Percentiles rank a stretch among this genome's conserved stretches.
Evolutionary conservation across 2,797 vertebrate genomes (phyloP).

Genomic region (Octomys mimax): DNA sequence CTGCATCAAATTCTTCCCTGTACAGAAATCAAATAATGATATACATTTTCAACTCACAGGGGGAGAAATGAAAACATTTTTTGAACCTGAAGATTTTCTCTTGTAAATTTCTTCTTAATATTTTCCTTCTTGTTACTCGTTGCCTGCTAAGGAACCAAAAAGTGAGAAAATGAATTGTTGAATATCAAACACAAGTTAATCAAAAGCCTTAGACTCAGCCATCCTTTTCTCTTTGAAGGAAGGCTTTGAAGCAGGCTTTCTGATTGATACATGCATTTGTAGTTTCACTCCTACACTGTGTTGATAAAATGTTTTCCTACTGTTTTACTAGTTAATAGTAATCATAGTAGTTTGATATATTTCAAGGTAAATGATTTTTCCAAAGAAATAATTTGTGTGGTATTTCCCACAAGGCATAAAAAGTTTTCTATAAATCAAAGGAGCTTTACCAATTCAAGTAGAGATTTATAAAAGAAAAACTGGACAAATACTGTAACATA

Average conservation of each 20-base stretch:
- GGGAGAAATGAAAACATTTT: neutral
- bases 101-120: neutral
- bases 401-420: neutral
- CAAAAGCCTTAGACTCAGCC: neutral
- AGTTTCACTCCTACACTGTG: neutral
- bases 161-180: constrained; percentile 25
- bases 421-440: constrained; percentile 24
- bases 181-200: neutral
- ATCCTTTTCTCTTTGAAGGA: neutral
- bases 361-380: neutral
- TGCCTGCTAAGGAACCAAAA: neutral
- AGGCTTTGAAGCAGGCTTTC: constrained; percentile 12
- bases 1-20: neutral
- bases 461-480: constrained; percentile 9
- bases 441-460: neutral
- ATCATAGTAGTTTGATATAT: constrained; percentile 16
- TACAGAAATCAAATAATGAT: constrained; percentile 50
- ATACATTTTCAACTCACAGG: neutral
- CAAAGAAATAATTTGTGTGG: neutral
- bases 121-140: neutral
- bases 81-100: constrained; percentile 8
- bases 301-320: neutral
- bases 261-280: constrained; percentile 18
- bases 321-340: neutral
- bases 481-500: too few species aligned